phyloP scores from a whole-genome alignment of 2,888 invertebrate species.

The Cheilosia pagana region DNA sequence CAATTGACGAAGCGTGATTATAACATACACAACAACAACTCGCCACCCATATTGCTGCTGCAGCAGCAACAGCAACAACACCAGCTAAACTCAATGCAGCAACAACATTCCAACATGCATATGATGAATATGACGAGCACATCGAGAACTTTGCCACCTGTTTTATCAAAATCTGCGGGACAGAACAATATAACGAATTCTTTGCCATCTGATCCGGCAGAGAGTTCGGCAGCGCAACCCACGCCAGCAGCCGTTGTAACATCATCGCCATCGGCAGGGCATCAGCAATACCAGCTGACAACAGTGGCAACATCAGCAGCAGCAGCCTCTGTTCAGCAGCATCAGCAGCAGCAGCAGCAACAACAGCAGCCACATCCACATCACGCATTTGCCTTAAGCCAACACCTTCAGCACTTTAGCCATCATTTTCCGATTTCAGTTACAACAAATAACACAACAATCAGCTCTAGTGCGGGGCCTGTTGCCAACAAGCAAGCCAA shows the following conservation, averaged over 20 bases:
- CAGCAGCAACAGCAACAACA: slow-evolving; percentile 68
- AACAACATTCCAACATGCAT: slow-evolving; percentile 74
- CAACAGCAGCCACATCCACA: slow-evolving; percentile 72
- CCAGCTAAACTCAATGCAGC: slow-evolving; percentile 65
- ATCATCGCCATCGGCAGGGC: slow-evolving; percentile 13
- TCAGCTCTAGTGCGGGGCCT: slow-evolving; percentile 40
- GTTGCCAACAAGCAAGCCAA: slow-evolving; percentile 51
- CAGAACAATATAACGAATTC: slow-evolving; percentile 20
- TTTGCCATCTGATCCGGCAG: slow-evolving; percentile 8
- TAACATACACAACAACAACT: slow-evolving; percentile 66
- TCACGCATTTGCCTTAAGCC: slow-evolving; percentile 77
- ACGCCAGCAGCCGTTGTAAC: slow-evolving; percentile 37
- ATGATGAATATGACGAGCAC: slow-evolving; percentile 51
- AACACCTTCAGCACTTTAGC: slow-evolving; percentile 81
- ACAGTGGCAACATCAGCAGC: slow-evolving; percentile 77
- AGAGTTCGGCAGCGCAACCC: slow-evolving; percentile 26
- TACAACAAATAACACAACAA: slow-evolving; percentile 69
- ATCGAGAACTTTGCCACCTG: slow-evolving; percentile 34
- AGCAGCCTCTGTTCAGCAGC: slow-evolving; percentile 60
- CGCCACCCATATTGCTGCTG: slow-evolving; percentile 48
- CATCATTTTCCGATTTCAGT: slow-evolving; percentile 78
- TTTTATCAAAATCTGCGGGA: slow-evolving; percentile 20
- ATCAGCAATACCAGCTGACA: slow-evolving; percentile 47
- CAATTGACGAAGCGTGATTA: slow-evolving; percentile 89
- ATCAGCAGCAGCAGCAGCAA: slow-evolving; percentile 75